Percentiles rank a stretch among this genome's conserved stretches.
Conservation (phyloP, 2,888 invertebrate species). For the Drosophila testacea region DNA sequence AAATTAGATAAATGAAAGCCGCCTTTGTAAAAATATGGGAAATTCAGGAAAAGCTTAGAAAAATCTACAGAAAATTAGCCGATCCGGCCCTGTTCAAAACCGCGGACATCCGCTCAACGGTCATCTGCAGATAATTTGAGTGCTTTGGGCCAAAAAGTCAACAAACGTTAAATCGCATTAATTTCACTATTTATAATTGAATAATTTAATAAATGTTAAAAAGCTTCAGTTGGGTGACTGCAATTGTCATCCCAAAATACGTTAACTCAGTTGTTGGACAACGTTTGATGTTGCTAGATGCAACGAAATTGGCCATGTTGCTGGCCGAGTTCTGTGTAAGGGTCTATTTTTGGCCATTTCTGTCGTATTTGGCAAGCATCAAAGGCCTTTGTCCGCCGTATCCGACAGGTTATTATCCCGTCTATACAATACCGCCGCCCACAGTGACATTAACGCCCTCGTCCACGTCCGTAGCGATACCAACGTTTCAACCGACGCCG, state of each 20-base stretch:
- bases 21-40: too few relatives aligned
- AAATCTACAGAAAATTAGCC: too few relatives aligned
- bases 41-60: too few relatives aligned
- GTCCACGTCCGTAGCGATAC: constrained; percentile 55
- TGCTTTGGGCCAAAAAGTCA: constrained; percentile 36
- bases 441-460: constrained; percentile 62
- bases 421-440: constrained; percentile 74
- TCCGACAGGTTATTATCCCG: constrained; percentile 78
- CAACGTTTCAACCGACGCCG: constrained; percentile 63
- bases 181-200: constrained; percentile 47
- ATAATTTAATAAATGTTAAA: constrained; percentile 49
- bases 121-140: constrained; percentile 42
- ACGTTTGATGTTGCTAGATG: constrained; percentile 39
- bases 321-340: constrained; percentile 83
- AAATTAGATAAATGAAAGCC: too few relatives aligned
- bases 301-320: constrained; percentile 43
- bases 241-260: constrained; percentile 23
- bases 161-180: constrained; percentile 40
- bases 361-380: constrained; percentile 83
- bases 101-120: constrained; percentile 11
- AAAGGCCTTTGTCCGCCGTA: constrained; percentile 83
- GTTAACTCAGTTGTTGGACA: constrained; percentile 47
- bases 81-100: constrained; percentile 31
- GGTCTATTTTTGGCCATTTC: constrained; percentile 83
- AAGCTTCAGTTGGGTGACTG: constrained; percentile 48